A percentile compares a stretch with the other conserved stretches of the same genome.
Evolutionary conservation across 2,888 invertebrate genomes (phyloP).

Genomic region (Drosophila parthenogenetica): DNA sequence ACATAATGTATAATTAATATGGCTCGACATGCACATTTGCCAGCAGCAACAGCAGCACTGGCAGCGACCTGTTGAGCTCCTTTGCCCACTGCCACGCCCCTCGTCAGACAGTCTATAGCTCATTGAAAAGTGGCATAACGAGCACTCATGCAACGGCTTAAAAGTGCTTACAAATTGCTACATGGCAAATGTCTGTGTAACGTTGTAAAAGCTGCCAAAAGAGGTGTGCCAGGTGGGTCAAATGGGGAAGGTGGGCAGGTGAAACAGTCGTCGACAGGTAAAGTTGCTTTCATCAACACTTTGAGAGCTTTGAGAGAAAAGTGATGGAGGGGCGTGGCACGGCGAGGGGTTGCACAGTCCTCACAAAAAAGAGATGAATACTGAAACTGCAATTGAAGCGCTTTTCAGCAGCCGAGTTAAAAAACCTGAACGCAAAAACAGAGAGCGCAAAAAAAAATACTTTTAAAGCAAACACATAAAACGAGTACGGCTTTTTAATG

Average conservation of each 20-base stretch:
- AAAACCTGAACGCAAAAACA: constrained; percentile 22
- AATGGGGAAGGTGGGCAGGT: not conserved
- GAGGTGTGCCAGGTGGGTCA: not conserved
- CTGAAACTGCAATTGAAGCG: constrained; percentile 81
- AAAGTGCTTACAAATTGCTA: constrained; percentile 80
- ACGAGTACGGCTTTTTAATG: constrained; percentile 68
- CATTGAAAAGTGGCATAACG: constrained; percentile 80
- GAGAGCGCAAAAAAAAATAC: constrained; percentile 8
- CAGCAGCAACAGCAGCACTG: constrained; percentile 50
- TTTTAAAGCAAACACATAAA: constrained; percentile 20
- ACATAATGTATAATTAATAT: constrained; percentile 79
- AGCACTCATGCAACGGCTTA: constrained; percentile 77
- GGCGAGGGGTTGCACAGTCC: constrained; percentile 6
- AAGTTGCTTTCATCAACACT: constrained; percentile 71
- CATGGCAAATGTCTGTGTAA: constrained; percentile 65
- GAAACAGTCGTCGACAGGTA: constrained; percentile 3
- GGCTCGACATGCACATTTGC: constrained; percentile 73
- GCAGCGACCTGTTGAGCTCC: constrained; percentile 67
- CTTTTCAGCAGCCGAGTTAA: constrained; percentile 54
- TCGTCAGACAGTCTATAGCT: not conserved
- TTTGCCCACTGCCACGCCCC: not conserved
- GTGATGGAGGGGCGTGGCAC: too few species aligned
- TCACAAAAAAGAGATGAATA: constrained; percentile 65
- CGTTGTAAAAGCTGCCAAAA: constrained; percentile 22
- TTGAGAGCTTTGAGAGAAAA: constrained; percentile 12